Evolutionary conservation across 2,113 vertebrate genomes (phyloP).

Genomic region (Callocephalon fimbriatum): DNA sequence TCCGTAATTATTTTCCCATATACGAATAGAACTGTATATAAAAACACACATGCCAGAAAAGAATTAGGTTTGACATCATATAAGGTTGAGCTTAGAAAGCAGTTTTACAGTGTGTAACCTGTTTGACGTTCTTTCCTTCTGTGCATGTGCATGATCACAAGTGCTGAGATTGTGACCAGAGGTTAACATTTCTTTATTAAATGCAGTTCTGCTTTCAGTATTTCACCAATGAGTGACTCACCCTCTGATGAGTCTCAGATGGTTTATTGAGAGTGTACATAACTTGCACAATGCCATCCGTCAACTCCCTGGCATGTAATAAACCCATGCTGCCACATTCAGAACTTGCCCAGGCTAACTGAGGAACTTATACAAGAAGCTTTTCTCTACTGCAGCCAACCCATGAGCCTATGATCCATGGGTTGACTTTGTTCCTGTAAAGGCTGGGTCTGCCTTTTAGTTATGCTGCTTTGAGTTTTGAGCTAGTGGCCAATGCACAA

Average conservation of each 20-base stretch:
- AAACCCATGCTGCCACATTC: accelerated
- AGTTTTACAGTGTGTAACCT: background rate
- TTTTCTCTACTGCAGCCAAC: background rate
- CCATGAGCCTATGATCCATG: background rate
- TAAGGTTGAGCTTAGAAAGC: background rate
- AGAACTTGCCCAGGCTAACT: background rate
- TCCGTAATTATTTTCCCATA: background rate
- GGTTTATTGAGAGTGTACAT: accelerated
- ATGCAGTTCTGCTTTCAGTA: background rate
- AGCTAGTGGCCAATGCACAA: background rate
- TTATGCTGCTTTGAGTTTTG: background rate
- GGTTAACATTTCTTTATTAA: background rate
- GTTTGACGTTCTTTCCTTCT: background rate
- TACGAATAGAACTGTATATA: background rate
- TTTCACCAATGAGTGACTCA: background rate
- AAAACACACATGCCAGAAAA: background rate
- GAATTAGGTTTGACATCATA: background rate
- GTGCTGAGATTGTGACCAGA: background rate
- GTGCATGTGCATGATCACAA: background rate
- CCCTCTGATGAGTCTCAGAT: background rate
- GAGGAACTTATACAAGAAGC: background rate
- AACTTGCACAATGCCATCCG: background rate
- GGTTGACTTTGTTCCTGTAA: background rate
- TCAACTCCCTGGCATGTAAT: background rate
- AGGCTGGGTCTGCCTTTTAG: background rate